phyloP scores from a whole-genome alignment of 2,797 vertebrate species.

The Sebastes aleutianus region DNA sequence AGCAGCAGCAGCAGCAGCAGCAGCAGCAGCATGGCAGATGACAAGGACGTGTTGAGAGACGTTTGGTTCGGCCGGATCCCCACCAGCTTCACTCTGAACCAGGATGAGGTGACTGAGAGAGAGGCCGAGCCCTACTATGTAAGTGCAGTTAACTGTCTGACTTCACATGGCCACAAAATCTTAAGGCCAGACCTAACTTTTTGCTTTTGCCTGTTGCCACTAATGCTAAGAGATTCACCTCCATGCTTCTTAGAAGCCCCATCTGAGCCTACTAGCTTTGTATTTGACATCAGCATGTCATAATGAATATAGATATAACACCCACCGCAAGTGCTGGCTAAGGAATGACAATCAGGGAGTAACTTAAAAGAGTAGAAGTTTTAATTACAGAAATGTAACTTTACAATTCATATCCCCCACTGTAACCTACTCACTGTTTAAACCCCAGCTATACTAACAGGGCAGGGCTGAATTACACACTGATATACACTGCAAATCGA shows the following conservation, averaged over 20 bases:
- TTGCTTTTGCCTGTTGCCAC: not conserved
- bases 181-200: not conserved
- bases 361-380: no score
- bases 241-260: not conserved
- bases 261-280: not conserved
- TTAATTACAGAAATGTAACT: no score
- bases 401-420: no score
- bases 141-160: constrained; percentile 61
- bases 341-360: no score
- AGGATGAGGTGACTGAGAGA: constrained; percentile 94
- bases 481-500: no score
- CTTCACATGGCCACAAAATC: not conserved
- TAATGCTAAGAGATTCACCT: not conserved
- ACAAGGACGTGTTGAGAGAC: constrained; percentile 98
- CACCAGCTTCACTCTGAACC: constrained; percentile 93
- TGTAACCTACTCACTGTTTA: no score
- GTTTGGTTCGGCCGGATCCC: constrained; percentile 98
- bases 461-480: no score
- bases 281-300: not conserved
- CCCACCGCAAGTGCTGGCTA: no score
- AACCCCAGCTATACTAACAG: no score
- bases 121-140: constrained; percentile 98
- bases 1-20: constrained; percentile 71
- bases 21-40: constrained; percentile 96
- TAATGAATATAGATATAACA: no score